These are phyloP conservation scores for Oreotragus oreotragus DNA, from an alignment of 2,113 vertebrate genomes.

Conservation along the genomic window DNA sequence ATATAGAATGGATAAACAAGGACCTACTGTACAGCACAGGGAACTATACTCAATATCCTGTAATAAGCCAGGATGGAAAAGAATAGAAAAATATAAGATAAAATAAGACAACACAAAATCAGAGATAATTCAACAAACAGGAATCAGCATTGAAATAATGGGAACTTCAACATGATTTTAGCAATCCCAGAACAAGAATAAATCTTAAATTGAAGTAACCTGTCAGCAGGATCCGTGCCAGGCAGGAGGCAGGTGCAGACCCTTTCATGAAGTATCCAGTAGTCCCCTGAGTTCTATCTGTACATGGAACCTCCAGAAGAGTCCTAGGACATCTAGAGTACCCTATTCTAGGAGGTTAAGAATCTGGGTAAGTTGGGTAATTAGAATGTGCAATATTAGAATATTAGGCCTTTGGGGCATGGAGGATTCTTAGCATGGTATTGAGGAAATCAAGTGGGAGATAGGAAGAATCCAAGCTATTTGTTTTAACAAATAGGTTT, in stretches of 20 bases:
- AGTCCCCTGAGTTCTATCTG: background rate
- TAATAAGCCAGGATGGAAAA: background rate
- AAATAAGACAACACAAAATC: background rate
- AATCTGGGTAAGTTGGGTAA: fast-evolving
- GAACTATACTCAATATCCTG: background rate
- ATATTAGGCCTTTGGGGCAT: background rate
- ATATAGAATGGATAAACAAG: background rate
- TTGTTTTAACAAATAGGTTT: background rate
- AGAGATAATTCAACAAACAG: background rate
- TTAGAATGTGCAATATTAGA: background rate
- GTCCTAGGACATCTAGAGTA: too few species aligned
- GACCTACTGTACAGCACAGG: background rate
- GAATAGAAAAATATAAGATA: background rate
- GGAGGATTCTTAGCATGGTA: fast-evolving
- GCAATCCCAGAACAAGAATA: background rate
- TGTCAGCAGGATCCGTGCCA: background rate
- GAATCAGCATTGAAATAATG: background rate
- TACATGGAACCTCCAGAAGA: too few species aligned
- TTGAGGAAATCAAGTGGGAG: fast-evolving
- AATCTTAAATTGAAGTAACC: background rate
- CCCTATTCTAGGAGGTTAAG: too few species aligned
- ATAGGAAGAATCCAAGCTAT: background rate
- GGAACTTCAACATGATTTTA: background rate
- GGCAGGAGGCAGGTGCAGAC: too few species aligned
- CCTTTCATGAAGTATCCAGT: too few species aligned